phyloP scores from a whole-genome alignment of 2,113 vertebrate genomes.

The Solea senegalensis region DNA sequence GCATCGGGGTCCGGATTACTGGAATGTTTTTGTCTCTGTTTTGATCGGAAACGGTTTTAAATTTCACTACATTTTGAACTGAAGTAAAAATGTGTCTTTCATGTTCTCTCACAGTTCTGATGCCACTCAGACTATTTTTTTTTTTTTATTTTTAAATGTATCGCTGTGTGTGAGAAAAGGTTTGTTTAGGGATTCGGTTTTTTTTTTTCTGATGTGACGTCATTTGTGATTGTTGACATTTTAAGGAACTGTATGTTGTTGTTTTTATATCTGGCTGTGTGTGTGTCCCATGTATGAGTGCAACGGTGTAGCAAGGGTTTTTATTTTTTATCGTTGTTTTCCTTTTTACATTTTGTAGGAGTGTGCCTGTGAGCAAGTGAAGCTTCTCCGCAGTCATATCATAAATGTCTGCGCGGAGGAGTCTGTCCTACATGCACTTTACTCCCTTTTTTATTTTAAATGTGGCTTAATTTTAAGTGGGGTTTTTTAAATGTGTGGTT shows the following conservation, averaged over 20 bases:
- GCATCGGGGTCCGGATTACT: conserved; percentile 47
- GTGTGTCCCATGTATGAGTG: conserved; percentile 41
- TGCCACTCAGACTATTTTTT: conserved; percentile 54
- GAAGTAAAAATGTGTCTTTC: conserved; percentile 34
- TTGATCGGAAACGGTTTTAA: conserved; percentile 41
- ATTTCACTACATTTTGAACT: conserved; percentile 37
- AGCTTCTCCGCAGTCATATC: conserved; percentile 69
- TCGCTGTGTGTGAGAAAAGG: conserved; percentile 39
- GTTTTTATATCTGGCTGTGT: conserved; percentile 60
- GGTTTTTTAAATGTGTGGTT: conserved; percentile 60
- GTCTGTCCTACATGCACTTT: conserved; percentile 98
- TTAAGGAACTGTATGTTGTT: conserved; percentile 55
- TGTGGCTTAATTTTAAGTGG: conserved; percentile 44
- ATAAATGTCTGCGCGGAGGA: conserved; percentile 78
- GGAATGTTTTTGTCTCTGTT: conserved; percentile 23
- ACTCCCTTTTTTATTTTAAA: conserved; percentile 78
- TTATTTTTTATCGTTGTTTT: conserved; percentile 33
- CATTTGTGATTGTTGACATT: conserved; percentile 52
- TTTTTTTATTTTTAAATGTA: conserved; percentile 33
- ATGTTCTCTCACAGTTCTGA: conserved; percentile 42
- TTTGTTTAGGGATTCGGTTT: conserved; percentile 19
- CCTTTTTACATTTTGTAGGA: conserved; percentile 49
- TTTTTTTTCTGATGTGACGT: conserved; percentile 52
- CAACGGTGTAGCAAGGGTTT: conserved; percentile 69
- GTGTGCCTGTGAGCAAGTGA: conserved; percentile 72